Conservation (phyloP, 2,888 invertebrate species). For the Leuctra nigra region DNA sequence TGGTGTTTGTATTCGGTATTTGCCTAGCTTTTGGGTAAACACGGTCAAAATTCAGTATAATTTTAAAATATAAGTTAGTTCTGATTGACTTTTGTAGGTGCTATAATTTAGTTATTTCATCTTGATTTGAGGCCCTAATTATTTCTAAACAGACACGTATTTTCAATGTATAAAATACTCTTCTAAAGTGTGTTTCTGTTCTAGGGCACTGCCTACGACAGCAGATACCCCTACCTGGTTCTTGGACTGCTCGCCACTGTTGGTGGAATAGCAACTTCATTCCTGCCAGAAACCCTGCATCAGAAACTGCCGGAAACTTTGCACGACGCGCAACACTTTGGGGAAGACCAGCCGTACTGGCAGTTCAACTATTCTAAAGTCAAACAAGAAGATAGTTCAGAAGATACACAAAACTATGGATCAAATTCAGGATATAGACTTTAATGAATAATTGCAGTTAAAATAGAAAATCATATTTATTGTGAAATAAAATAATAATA, state of each 20-base stretch:
- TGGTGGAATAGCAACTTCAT: conserved; percentile 44
- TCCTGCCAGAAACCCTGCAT: conserved; percentile 58
- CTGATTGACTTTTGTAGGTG: not conserved
- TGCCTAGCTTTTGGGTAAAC: no score
- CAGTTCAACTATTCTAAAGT: conserved; percentile 25
- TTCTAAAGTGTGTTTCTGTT: conserved; percentile 25
- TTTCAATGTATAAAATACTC: no score
- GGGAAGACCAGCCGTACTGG: conserved; percentile 39
- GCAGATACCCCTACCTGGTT: conserved; percentile 41
- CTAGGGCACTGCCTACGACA: conserved; percentile 42
- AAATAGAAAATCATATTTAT: no score
- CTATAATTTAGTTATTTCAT: not conserved
- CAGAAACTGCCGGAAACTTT: conserved; percentile 56
- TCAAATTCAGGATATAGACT: no score
- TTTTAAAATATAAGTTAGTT: not conserved
- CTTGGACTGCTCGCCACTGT: conserved; percentile 41
- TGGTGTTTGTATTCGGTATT: no score
- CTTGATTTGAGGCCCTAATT: no score
- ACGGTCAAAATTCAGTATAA: no score
- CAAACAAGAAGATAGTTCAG: not conserved
- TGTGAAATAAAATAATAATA: no score
- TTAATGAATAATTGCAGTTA: no score
- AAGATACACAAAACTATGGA: not conserved
- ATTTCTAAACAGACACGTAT: no score
- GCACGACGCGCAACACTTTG: conserved; percentile 53